Evolutionary conservation across 2,888 invertebrate genomes (phyloP).

Genomic region (Lamellibrachia satsuma): DNA sequence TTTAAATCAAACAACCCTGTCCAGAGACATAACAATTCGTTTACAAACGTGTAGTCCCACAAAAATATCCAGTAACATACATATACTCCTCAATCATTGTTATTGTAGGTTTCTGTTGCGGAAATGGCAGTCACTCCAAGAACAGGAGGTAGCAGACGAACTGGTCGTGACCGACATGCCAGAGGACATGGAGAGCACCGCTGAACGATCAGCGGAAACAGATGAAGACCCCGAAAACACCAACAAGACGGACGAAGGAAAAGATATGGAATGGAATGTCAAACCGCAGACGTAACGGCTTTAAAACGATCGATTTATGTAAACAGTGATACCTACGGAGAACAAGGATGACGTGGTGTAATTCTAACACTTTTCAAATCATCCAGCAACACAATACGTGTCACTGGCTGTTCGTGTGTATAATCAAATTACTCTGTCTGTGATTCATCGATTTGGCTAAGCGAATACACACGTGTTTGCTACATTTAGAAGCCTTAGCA

Average conservation of each 20-base stretch:
- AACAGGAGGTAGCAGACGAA: neutral
- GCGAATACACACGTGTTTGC: neutral
- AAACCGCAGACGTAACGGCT: neutral
- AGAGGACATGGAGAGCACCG: neutral
- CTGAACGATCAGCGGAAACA: neutral
- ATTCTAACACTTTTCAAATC: neutral
- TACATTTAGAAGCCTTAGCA: neutral
- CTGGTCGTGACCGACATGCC: neutral
- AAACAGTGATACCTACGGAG: neutral
- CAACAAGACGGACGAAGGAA: neutral
- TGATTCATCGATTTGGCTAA: neutral
- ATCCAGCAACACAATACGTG: neutral
- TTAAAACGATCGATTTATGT: too few relatives aligned
- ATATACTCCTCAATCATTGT: neutral
- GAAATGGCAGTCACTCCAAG: neutral
- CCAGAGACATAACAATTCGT: too few relatives aligned
- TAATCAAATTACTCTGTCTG: neutral
- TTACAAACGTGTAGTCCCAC: too few relatives aligned
- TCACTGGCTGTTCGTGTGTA: neutral
- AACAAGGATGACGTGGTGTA: neutral
- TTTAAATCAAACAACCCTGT: too few relatives aligned
- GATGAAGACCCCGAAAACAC: neutral
- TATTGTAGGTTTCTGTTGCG: neutral
- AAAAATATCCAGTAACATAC: neutral
- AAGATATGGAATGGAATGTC: neutral